Percentiles rank a stretch among this genome's conserved stretches.
Conservation (phyloP, 2,113 vertebrate genomes). For the Platichthys stellatus region DNA sequence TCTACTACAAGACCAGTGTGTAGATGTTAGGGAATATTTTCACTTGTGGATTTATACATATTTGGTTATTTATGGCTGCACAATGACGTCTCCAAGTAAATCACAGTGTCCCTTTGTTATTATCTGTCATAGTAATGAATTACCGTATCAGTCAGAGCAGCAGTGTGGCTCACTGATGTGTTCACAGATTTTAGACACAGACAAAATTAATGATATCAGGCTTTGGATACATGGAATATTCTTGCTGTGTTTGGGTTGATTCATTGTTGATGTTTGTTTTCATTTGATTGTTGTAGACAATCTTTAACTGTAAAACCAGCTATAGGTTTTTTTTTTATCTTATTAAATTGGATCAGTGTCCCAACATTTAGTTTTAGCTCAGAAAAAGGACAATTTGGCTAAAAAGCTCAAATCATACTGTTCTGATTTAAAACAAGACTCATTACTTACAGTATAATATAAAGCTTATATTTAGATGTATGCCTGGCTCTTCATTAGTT, state of each 20-base stretch:
- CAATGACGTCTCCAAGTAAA: too few species aligned
- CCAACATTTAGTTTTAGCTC: background rate
- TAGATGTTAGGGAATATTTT: too few species aligned
- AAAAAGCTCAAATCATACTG: too few species aligned
- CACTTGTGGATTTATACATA: background rate
- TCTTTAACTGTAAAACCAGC: constrained; percentile 1
- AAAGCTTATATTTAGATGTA: background rate
- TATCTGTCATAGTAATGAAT: too few species aligned
- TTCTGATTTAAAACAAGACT: background rate
- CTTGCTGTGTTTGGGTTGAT: background rate
- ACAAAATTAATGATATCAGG: background rate
- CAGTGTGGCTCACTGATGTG: too few species aligned
- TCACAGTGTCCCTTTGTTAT: too few species aligned
- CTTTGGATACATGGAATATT: background rate
- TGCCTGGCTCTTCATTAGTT: too few species aligned
- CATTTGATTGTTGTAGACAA: background rate
- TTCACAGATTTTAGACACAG: too few species aligned
- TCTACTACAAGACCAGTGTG: too few species aligned
- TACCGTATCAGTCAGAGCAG: too few species aligned
- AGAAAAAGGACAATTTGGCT: background rate
- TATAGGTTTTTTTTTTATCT: background rate
- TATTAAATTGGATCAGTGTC: background rate
- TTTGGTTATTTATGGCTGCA: background rate
- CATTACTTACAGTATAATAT: background rate
- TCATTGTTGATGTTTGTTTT: background rate